Evolutionary conservation across 2,888 invertebrate species (phyloP).

Genomic region (Leptopterna dolabrata): DNA sequence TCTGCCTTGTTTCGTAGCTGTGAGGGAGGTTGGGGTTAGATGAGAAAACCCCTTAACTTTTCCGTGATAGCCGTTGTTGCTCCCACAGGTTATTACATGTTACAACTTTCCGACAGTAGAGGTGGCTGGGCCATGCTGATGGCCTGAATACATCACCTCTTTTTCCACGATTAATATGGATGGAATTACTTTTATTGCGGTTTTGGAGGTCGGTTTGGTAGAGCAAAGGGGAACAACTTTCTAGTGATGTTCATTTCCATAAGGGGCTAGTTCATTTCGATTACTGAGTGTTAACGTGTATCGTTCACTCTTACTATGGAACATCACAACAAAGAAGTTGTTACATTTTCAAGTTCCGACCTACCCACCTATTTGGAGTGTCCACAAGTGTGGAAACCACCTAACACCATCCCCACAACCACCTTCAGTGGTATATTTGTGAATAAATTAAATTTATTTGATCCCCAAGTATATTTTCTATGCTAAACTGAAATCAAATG

Average conservation of each 20-base stretch:
- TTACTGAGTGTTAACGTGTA: no score
- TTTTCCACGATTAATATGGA: constrained; percentile 26
- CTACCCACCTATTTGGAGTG: no score
- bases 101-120: constrained; percentile 22
- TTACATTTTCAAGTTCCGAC: no score
- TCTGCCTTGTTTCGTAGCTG: constrained; percentile 20
- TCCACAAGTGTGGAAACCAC: no score
- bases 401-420: no score
- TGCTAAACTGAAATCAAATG: no score
- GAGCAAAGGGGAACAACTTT: background rate
- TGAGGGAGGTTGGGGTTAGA: background rate
- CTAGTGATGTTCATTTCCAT: background rate
- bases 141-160: constrained; percentile 30
- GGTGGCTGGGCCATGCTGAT: background rate
- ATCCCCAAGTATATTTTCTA: no score
- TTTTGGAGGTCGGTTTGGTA: background rate
- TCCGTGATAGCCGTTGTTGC: constrained; percentile 45
- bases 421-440: no score
- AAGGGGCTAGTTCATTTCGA: background rate
- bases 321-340: no score
- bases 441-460: no score
- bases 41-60: constrained; percentile 36
- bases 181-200: constrained; percentile 9
- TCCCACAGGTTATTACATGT: constrained; percentile 49
- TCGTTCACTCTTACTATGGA: no score